These are phyloP conservation scores for Craseonycteris thonglongyai DNA, from an alignment of 2,113 vertebrate genomes.

Conservation along the genomic window DNA sequence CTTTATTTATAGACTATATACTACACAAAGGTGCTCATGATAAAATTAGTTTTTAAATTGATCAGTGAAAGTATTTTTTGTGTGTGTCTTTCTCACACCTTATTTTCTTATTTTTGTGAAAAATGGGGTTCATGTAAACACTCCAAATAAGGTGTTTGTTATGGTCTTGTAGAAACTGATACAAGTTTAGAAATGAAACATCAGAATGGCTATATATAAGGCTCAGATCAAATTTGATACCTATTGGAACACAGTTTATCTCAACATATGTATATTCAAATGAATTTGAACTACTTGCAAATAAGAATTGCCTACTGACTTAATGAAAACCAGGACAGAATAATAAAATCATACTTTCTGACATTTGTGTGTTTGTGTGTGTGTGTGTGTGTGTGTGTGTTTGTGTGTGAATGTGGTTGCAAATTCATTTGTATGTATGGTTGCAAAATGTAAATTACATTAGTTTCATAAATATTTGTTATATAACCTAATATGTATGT, in stretches of 20 bases:
- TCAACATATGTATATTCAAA: background rate
- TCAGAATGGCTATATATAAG: background rate
- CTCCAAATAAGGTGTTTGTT: background rate
- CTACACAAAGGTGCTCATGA: background rate
- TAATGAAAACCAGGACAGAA: background rate
- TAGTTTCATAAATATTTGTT: background rate
- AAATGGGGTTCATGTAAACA: background rate
- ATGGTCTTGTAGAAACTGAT: background rate
- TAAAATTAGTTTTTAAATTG: background rate
- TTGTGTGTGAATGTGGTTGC: too few species aligned
- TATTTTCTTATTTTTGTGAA: background rate
- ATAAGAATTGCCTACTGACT: background rate
- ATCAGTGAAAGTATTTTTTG: background rate
- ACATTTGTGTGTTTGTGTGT: background rate
- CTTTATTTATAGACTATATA: background rate
- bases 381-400: too few species aligned
- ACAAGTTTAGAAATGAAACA: background rate
- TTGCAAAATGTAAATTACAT: background rate
- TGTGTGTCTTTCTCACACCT: background rate
- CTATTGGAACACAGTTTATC: background rate
- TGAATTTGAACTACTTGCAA: background rate
- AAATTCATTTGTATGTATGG: background rate
- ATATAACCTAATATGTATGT: background rate
- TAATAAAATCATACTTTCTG: background rate
- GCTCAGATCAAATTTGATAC: background rate